Conservation (phyloP, 1,140 invertebrate species). For the Acyrthosiphon pisum region DNA sequence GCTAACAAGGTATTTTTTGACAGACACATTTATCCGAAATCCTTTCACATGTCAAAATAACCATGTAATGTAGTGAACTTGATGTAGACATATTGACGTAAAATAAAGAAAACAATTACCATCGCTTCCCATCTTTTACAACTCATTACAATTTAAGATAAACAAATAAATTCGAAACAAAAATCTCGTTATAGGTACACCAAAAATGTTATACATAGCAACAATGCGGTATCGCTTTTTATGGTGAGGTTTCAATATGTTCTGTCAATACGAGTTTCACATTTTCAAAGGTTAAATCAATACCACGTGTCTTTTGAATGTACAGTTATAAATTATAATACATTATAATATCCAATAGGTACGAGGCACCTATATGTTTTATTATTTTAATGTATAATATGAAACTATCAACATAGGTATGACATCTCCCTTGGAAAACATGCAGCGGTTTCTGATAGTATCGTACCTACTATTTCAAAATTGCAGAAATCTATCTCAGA, state of each 20-base stretch:
- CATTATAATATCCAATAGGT: too few relatives aligned
- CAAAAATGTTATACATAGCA: not conserved
- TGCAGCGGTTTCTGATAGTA: not conserved
- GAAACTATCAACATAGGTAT: not conserved
- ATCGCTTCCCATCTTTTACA: not conserved
- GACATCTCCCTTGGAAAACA: not conserved
- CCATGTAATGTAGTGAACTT: not conserved
- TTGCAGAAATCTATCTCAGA: not conserved
- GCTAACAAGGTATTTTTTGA: conserved; percentile 36
- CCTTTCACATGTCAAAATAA: conserved; percentile 45
- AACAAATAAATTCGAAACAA: not conserved
- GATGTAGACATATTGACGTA: conserved; percentile 4
- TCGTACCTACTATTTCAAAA: not conserved
- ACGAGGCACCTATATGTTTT: too few relatives aligned
- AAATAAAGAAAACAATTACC: not conserved
- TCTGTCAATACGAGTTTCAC: not conserved
- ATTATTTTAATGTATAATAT: too few relatives aligned
- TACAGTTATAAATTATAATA: too few relatives aligned
- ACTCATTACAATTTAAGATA: not conserved
- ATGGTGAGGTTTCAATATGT: not conserved
- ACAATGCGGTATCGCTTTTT: not conserved
- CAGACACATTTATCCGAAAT: conserved; percentile 16
- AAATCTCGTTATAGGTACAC: not conserved
- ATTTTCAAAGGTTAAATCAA: not conserved
- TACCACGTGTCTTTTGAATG: too few relatives aligned